Evolutionary conservation across 2,113 vertebrate species (phyloP), one percentile per base, ranked within the genome.

Genomic region (Callorhinus ursinus): DNA sequence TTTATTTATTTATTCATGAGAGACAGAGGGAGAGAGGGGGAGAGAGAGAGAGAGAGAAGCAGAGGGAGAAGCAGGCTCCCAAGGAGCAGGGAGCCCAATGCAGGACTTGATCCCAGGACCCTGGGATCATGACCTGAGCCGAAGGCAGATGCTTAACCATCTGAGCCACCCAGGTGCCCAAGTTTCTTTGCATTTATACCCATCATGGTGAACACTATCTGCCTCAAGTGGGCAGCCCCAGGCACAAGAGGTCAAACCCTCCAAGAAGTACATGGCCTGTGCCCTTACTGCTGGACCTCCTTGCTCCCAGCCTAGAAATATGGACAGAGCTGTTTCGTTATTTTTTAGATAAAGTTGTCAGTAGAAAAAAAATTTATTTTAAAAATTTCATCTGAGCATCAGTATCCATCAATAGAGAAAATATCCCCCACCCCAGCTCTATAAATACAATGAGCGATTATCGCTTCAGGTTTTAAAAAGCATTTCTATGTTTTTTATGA

Each of bases 221-320:
- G 90, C 65, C 83, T 96, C n/a, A 93, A 93, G 42, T 98, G 96
- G 83, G 80, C 89, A 21, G 90, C 85, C 36, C 80, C 8, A 96
- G 98, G 42, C 88, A 97, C 55, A 96, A 97, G 1, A 97, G 88
- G 85, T 96, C 18, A 96, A 97, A 76, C 61, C 96, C 72, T 95
- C 89, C 82, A 94, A 97, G 92, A 96, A 97, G 61, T 97, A 83
- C 97, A 12, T 65, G 71, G 31, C n/a, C 55, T 71, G n/a, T 24
- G 19, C 49, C n/a, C 13, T 57, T 84, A 46, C 51, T 81, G n/a
- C 63, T 39, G 59, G 10, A 93, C 90, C 55, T 79, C 86, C 46
- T 82, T 89, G 1, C 15, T 49, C 49, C 36, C 7, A 81, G 15
- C 33, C 15, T 74, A 51, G 57, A 81, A 71, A 84, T 83, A 67